phyloP scores from a whole-genome alignment of 2,113 vertebrate genomes.

The Oreotrochilus melanogaster region DNA sequence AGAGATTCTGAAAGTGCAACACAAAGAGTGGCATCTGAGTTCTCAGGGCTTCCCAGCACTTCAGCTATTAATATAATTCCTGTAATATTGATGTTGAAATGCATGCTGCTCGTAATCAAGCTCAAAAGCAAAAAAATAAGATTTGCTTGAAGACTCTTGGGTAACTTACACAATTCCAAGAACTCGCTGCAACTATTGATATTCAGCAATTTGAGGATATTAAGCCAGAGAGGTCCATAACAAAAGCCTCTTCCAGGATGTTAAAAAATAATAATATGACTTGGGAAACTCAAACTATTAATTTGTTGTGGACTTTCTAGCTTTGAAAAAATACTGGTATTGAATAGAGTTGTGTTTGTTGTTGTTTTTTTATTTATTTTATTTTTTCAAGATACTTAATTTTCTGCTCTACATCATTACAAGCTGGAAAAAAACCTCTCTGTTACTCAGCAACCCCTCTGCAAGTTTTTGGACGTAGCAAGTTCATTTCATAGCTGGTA shows the following conservation, averaged over 20 bases:
- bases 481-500: not conserved
- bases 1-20: conserved; percentile 1
- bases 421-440: not conserved
- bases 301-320: not conserved
- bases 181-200: not conserved
- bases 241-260: not conserved
- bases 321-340: not conserved
- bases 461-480: not conserved
- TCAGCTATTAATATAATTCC: not conserved
- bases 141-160: not conserved
- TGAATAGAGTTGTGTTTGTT: not conserved
- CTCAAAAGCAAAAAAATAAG: not conserved
- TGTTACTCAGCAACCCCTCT: not conserved
- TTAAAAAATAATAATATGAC: not conserved
- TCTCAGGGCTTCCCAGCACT: not conserved
- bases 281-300: not conserved
- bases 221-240: not conserved
- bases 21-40: not conserved
- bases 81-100: fast-evolving
- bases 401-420: not conserved
- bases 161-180: not conserved
- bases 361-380: too few relatives aligned
- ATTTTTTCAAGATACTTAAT: fast-evolving
- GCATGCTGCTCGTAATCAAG: not conserved
- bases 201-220: not conserved